Evolutionary conservation across 1,140 invertebrate species (phyloP), one percentile per base, ranked within the genome.

Genomic region (Cephus cinctus): DNA sequence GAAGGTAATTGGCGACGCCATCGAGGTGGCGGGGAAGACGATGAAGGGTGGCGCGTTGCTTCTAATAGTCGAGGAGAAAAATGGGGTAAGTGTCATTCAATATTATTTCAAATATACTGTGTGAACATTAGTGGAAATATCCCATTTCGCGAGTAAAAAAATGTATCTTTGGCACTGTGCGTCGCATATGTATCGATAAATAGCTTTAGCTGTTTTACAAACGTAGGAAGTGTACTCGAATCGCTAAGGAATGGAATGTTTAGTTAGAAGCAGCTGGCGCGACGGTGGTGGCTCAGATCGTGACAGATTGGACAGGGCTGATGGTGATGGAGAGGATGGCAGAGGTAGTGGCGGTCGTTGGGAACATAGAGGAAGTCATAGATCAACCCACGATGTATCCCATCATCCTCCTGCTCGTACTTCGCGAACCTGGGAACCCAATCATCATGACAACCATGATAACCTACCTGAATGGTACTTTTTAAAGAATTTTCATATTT

Each of bases 391-490:
- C 21, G 75, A 77, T 50, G 57, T 63, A 2, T 59, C 69, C 47
- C 71, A 76, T 50, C 69, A 73, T 54, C 66, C 69, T 9, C 57
- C 65, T 22, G 43, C 67, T 31, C 72, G 75, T 27, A 68, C 59
- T 36, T 50, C 61, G 36, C 71, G 74, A 34, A 56, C 62, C 49
- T 75, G 73, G 73, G 73, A 73, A 27, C 70, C 69, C 4, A 76
- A 76, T 58, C 75, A 77, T 61, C 73, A 76, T 53, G 73, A 76
- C 34, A 74, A 77, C 56, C 78, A 81, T 56, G 85, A 88, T 47
- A 82, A 85, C 68, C 75, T 88, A 52, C 86, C 86, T 8, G 87
- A 88, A 77, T 88, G 86, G 84, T 81, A 59, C 67, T n/a, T n/a
- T n/a, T n/a, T n/a, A n/a, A n/a, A n/a, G n/a, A n/a, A n/a, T n/a